Evolutionary conservation across 2,113 vertebrate species (phyloP).

Genomic region (Parus major): DNA sequence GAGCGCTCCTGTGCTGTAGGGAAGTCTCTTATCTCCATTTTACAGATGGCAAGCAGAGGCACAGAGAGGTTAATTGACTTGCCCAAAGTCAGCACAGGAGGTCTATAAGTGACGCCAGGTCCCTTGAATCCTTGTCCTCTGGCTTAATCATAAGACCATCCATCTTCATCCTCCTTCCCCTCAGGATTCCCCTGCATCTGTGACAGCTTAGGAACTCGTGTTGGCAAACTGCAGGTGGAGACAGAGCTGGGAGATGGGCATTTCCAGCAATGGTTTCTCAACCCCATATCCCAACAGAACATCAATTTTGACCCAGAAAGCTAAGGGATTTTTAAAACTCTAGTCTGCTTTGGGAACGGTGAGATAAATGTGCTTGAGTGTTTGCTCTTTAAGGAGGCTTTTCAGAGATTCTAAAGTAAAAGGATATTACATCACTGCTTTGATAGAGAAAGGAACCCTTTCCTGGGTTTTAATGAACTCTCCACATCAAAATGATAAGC

Average conservation of each 20-base stretch:
- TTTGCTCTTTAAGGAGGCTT: background rate
- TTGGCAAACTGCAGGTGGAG: background rate
- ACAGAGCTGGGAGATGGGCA: background rate
- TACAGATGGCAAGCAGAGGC: slow-evolving; percentile 39
- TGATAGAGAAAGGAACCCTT: background rate
- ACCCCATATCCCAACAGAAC: background rate
- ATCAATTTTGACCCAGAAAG: background rate
- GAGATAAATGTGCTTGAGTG: background rate
- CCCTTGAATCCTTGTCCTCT: slow-evolving; percentile 7
- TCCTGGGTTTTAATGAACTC: background rate
- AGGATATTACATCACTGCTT: background rate
- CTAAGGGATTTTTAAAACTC: background rate
- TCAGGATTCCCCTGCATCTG: background rate
- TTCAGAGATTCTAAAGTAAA: background rate
- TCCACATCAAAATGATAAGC: background rate
- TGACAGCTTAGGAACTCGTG: background rate
- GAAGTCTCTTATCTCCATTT: slow-evolving; percentile 51
- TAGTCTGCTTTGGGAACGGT: background rate
- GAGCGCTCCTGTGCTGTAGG: background rate
- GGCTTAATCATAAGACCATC: slow-evolving; percentile 46
- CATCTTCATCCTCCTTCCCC: slow-evolving; percentile 25
- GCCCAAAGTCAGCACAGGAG: slow-evolving; percentile 32
- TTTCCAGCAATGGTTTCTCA: background rate
- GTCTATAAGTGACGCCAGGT: background rate
- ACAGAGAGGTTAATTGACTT: slow-evolving; percentile 63